These are phyloP conservation scores for Argynnis bischoffii DNA, from an alignment of 2,888 invertebrate species.

Conservation along the genomic window DNA sequence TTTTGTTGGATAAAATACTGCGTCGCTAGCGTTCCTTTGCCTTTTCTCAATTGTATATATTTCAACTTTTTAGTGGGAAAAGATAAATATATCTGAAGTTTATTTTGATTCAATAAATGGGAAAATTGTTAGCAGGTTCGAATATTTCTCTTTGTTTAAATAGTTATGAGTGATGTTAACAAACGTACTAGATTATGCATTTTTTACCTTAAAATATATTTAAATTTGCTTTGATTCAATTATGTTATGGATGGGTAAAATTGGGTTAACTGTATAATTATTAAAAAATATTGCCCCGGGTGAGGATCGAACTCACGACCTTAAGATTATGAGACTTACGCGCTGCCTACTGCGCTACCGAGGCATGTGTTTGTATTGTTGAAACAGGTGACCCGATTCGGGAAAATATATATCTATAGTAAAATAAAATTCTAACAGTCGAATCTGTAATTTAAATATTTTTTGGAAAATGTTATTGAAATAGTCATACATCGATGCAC, in stretches of 20 bases:
- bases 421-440: too few species aligned
- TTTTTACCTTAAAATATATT: too few species aligned
- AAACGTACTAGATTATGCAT: too few species aligned
- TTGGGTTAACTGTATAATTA: background rate
- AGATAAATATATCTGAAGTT: too few species aligned
- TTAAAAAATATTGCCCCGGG: conserved; percentile 83
- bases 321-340: conserved; percentile 96
- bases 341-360: conserved; percentile 92
- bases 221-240: background rate
- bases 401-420: too few species aligned
- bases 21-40: conserved; percentile 6
- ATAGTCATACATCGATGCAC: too few species aligned
- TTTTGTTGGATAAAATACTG: conserved; percentile 15
- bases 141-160: too few species aligned
- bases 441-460: too few species aligned
- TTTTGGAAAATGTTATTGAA: too few species aligned
- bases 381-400: conserved; percentile 31
- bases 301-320: conserved; percentile 96
- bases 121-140: too few species aligned
- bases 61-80: background rate
- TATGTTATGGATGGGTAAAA: background rate
- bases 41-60: background rate
- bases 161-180: too few species aligned
- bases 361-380: conserved; percentile 31
- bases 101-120: too few species aligned